Percentiles rank a stretch among this genome's conserved stretches.
Evolutionary conservation across 2,113 vertebrate species (phyloP).

Genomic region (Thunnus maccoyii): DNA sequence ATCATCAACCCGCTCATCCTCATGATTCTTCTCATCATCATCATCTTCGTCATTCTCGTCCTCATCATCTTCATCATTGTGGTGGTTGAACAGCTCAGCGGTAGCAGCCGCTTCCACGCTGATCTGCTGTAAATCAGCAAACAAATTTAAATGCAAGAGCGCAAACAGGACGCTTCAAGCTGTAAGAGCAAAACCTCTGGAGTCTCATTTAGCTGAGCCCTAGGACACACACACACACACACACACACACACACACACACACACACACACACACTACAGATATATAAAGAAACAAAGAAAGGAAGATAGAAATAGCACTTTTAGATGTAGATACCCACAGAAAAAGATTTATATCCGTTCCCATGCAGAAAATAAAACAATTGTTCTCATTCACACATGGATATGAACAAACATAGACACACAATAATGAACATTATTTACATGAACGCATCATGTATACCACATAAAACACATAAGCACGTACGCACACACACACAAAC

Average conservation of each 20-base stretch:
- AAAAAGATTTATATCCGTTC: not conserved
- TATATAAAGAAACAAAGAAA: no score
- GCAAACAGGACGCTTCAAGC: constrained; percentile 29
- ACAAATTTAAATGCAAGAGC: constrained; percentile 15
- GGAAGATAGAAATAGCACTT: no score
- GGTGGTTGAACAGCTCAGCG: not conserved
- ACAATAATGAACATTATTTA: no score
- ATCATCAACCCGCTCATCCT: not conserved
- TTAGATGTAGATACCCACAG: no score
- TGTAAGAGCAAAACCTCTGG: constrained; percentile 24
- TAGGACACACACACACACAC: no score
- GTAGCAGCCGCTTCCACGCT: not conserved
- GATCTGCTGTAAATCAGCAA: not conserved
- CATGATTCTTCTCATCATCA: not conserved
- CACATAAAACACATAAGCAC: not conserved
- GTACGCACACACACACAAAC: not conserved
- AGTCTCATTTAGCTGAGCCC: constrained; percentile 38
- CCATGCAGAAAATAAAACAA: not conserved
- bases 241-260: not conserved
- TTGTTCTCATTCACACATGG: no score
- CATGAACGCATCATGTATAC: no score
- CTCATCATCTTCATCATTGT: not conserved
- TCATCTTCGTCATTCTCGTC: not conserved
- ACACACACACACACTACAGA: not conserved
- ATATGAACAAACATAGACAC: no score